Conservation (phyloP, 2,797 vertebrate species). For the Brachymystax lenok region DNA sequence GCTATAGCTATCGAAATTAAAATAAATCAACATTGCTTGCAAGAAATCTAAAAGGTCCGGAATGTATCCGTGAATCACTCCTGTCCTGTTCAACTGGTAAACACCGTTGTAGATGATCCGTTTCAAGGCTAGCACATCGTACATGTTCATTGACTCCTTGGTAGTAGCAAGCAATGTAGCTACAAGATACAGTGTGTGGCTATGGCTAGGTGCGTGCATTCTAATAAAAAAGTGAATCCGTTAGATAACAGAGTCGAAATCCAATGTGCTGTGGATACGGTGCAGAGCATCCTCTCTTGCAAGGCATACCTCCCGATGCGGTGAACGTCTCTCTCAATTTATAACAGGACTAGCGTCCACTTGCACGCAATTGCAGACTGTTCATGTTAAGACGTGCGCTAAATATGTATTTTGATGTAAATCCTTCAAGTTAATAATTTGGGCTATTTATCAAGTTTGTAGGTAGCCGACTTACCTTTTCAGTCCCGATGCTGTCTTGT, state of each 20-base stretch:
- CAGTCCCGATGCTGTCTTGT: conserved; percentile 17
- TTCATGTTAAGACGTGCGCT: background rate
- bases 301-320: conserved; percentile 7
- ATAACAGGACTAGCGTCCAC: conserved; percentile 18
- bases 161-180: background rate
- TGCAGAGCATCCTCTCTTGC: background rate
- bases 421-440: background rate
- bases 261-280: background rate
- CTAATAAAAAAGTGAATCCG: background rate
- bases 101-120: background rate
- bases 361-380: background rate
- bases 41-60: background rate
- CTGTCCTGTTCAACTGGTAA: background rate
- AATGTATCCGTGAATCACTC: background rate
- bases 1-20: background rate
- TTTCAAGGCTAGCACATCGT: background rate
- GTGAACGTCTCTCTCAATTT: conserved; percentile 15
- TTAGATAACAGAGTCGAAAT: background rate
- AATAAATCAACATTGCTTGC: background rate
- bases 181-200: too few species aligned
- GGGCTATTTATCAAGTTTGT: conserved; percentile 3
- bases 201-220: background rate
- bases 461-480: conserved; percentile 39
- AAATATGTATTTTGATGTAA: background rate
- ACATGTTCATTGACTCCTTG: background rate